A percentile compares a stretch with the other conserved stretches of the same genome.
Conservation (phyloP, 2,113 vertebrate species). For the Alouatta palliata region DNA sequence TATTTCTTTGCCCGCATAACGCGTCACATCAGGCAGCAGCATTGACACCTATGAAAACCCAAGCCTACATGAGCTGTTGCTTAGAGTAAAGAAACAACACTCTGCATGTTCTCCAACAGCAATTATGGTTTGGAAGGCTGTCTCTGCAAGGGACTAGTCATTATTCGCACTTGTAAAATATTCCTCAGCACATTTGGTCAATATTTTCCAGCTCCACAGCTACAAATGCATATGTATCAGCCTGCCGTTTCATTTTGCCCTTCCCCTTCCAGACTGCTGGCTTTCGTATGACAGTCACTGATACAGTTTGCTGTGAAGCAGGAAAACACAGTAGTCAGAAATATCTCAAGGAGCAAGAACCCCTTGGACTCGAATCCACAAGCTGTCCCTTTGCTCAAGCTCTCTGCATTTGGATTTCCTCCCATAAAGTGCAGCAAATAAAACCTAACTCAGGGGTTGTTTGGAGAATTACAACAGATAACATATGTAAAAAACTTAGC, state of each 20-base stretch:
- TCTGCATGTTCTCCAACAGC: background rate
- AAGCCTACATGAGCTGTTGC: background rate
- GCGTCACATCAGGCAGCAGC: background rate
- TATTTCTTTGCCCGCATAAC: background rate
- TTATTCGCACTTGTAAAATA: background rate
- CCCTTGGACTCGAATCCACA: background rate
- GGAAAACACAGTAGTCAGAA: background rate
- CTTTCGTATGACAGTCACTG: background rate
- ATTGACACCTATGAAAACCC: background rate
- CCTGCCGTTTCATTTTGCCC: background rate
- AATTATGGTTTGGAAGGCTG: background rate
- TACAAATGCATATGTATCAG: background rate
- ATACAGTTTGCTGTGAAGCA: background rate
- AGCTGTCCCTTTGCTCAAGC: rapidly evolving
- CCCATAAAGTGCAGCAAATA: background rate
- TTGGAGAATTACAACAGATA: background rate
- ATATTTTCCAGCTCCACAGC: background rate
- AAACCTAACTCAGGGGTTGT: background rate
- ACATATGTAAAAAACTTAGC: background rate
- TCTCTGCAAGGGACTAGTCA: background rate
- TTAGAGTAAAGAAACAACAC: background rate
- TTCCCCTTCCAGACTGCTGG: background rate
- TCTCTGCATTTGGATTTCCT: background rate
- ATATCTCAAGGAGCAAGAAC: background rate
- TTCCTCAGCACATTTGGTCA: background rate